Conservation (phyloP, 2,113 vertebrate genomes). For the Pangasianodon gigas region DNA sequence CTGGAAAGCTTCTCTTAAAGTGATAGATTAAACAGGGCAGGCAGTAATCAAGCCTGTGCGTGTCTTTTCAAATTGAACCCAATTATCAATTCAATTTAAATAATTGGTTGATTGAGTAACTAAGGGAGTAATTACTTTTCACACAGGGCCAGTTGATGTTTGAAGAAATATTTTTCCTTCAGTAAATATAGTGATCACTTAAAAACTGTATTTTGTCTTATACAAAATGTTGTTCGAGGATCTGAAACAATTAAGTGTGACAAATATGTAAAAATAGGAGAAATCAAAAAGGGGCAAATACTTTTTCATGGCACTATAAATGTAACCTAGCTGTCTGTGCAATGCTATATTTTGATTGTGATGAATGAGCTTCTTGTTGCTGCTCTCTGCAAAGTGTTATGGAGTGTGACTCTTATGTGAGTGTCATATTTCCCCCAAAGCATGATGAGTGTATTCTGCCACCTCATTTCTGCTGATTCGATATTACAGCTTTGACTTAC, state of each 20-base stretch:
- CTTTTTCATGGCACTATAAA: not conserved
- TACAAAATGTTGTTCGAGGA: not conserved
- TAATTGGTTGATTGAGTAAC: not conserved
- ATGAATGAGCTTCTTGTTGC: not conserved
- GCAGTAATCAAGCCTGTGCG: not conserved
- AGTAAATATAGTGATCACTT: not conserved
- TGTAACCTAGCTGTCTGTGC: not conserved
- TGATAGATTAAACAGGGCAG: not conserved
- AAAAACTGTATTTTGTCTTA: not conserved
- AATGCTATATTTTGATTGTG: not conserved
- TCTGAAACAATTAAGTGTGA: not conserved
- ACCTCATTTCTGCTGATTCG: not conserved
- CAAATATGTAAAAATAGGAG: not conserved
- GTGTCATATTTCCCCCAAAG: not conserved
- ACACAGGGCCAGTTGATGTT: not conserved
- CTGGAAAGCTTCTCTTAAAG: not conserved
- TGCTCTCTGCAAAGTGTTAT: not conserved
- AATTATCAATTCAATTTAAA: not conserved
- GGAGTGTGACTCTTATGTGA: not conserved
- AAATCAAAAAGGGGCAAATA: not conserved
- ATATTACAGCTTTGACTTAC: not conserved
- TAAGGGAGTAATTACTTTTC: not conserved
- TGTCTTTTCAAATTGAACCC: not conserved
- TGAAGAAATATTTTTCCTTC: not conserved
- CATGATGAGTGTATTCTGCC: not conserved